Evolutionary conservation across 64 coral and sea anemone species (phyloP).

Genomic region (Pocillopora damicornis): DNA sequence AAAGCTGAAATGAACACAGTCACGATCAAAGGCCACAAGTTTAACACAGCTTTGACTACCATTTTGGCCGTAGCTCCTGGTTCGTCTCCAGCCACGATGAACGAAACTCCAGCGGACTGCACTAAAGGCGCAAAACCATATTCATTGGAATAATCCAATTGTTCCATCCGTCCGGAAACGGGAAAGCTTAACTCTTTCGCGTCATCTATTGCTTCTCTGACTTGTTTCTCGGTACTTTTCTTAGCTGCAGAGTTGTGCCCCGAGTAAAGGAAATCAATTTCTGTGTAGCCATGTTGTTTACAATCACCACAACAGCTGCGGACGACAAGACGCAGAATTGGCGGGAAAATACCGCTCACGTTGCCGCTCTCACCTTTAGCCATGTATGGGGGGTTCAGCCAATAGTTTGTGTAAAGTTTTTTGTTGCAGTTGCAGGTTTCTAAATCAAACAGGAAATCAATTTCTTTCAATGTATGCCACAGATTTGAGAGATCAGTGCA

Average conservation of each 20-base stretch:
- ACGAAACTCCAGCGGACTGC: conserved; percentile 67
- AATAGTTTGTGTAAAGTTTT: conserved; percentile 79
- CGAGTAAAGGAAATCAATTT: conserved; percentile 52
- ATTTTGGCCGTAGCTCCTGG: conserved; percentile 63
- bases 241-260: conserved; percentile 2
- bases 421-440: conserved; percentile 92
- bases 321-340: conserved; percentile 49
- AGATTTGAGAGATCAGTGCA: too few relatives aligned
- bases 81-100: conserved; percentile 56
- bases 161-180: conserved; percentile 46
- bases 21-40: conserved; percentile 79
- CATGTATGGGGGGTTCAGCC: conserved; percentile 75
- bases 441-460: conserved; percentile 25
- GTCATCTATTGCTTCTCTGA: conserved; percentile 48
- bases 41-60: conserved; percentile 66
- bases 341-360: conserved; percentile 70
- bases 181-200: conserved; percentile 74
- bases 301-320: conserved; percentile 68
- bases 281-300: conserved; percentile 39
- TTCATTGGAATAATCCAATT: conserved; percentile 54
- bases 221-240: conserved; percentile 54
- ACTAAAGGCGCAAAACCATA: conserved; percentile 77
- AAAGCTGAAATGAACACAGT: conserved; percentile 74
- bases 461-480: background rate
- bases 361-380: conserved; percentile 11